Evolutionary conservation across 2,888 invertebrate species (phyloP).

Genomic region (Polydrusus cervinus): DNA sequence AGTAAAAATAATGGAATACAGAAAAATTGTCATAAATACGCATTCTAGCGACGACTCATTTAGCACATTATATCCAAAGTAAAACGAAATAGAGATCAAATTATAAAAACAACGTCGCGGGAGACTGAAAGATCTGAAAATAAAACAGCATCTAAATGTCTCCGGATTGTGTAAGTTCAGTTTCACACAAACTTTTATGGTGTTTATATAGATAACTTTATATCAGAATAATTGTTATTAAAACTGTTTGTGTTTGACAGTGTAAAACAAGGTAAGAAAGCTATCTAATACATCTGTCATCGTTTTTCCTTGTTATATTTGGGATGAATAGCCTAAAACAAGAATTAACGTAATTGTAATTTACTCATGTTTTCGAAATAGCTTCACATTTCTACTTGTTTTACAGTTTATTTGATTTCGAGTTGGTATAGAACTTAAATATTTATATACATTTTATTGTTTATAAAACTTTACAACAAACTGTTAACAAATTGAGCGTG

Average conservation of each 20-base stretch:
- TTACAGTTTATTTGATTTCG: constrained; percentile 21
- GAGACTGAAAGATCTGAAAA: constrained; percentile 71
- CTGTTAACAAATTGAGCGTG: constrained; percentile 14
- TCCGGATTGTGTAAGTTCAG: constrained; percentile 69
- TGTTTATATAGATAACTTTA: constrained; percentile 61
- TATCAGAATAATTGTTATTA: constrained; percentile 32
- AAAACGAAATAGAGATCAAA: constrained; percentile 56
- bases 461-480: not conserved
- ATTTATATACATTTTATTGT: constrained; percentile 7
- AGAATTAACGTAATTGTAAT: constrained; percentile 28
- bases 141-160: constrained; percentile 71
- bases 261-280: constrained; percentile 33
- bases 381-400: constrained; percentile 3
- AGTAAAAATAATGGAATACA: no score
- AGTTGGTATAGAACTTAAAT: not conserved
- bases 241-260: constrained; percentile 21
- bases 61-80: constrained; percentile 28
- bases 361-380: constrained; percentile 46
- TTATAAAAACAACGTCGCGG: constrained; percentile 65
- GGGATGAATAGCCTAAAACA: constrained; percentile 41
- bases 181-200: constrained; percentile 65
- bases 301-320: constrained; percentile 26
- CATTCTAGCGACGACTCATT: constrained; percentile 3
- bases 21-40: no score
- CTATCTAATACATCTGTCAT: constrained; percentile 21